Conservation (phyloP, 2,113 vertebrate genomes). For the Pao palembangensis region DNA sequence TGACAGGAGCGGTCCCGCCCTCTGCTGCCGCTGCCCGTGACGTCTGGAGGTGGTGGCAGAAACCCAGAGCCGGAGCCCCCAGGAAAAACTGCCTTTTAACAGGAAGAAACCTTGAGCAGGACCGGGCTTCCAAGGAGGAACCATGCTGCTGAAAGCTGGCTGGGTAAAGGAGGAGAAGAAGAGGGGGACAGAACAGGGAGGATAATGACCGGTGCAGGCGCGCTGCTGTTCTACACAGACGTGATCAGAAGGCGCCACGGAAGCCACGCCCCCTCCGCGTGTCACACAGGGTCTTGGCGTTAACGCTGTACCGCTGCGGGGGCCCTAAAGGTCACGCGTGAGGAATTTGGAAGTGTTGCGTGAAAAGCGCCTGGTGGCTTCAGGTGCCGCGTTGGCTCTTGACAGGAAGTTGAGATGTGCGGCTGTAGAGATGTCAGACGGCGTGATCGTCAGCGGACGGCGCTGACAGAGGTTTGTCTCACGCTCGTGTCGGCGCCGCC, state of each 20-base stretch:
- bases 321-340: constrained; percentile 20
- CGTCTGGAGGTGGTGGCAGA: constrained; percentile 47
- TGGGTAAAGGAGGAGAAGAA: no score
- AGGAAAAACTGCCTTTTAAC: no score
- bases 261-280: no score
- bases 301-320: constrained; percentile 5
- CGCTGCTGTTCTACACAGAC: no score
- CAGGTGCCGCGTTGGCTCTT: constrained; percentile 6
- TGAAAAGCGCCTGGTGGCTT: constrained; percentile 20
- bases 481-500: not conserved
- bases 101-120: no score
- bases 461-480: not conserved
- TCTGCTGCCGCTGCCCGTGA: constrained; percentile 4
- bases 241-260: no score
- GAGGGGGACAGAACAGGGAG: no score
- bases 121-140: no score
- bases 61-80: no score
- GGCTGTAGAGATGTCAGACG: constrained; percentile 16
- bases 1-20: no score
- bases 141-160: no score
- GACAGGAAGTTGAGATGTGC: constrained; percentile 7
- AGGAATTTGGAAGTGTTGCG: constrained; percentile 16
- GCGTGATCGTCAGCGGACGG: not conserved
- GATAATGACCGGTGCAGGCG: no score
- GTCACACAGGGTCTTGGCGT: not conserved